These are phyloP conservation scores for Phortica variegata DNA, from an alignment of 1,140 invertebrate species.

Conservation along the genomic window DNA sequence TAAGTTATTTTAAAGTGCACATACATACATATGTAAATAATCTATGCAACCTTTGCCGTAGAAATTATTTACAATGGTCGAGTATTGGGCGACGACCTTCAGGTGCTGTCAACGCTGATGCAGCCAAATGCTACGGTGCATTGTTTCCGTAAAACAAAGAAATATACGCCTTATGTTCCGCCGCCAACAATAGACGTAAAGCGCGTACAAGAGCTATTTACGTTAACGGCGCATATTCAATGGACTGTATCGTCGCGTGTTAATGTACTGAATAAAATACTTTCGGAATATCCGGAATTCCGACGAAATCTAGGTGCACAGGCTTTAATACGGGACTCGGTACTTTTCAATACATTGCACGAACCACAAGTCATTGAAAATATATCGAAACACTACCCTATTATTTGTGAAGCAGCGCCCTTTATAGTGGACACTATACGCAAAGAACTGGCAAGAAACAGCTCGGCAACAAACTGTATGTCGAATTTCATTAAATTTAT, in stretches of 20 bases:
- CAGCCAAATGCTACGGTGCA: slow-evolving; percentile 41
- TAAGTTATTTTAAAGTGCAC: slow-evolving; percentile 20
- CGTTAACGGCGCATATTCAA: slow-evolving; percentile 47
- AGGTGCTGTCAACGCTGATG: slow-evolving; percentile 20
- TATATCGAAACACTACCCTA: slow-evolving; percentile 42
- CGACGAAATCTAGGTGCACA: slow-evolving; percentile 50
- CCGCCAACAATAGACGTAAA: slow-evolving; percentile 33
- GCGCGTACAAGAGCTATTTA: slow-evolving; percentile 43
- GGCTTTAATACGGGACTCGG: slow-evolving; percentile 48
- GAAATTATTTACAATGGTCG: slow-evolving; percentile 43
- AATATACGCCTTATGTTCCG: slow-evolving; percentile 34
- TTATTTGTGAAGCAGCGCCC: slow-evolving; percentile 47
- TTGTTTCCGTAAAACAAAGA: slow-evolving; percentile 44
- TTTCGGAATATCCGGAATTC: slow-evolving; percentile 52
- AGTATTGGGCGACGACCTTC: slow-evolving; percentile 30
- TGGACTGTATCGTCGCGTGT: slow-evolving; percentile 47
- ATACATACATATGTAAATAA: not conserved
- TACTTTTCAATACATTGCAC: slow-evolving; percentile 47
- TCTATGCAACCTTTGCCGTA: slow-evolving; percentile 19
- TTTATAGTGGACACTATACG: slow-evolving; percentile 53
- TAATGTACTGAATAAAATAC: slow-evolving; percentile 48
- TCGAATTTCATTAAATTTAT: not conserved
- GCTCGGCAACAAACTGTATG: slow-evolving; percentile 38
- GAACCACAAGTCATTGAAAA: slow-evolving; percentile 46
- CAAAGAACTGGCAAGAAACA: slow-evolving; percentile 45